Base-by-base conservation (phyloP, 2,113 vertebrate genomes). In the Antechinus flavipes region DNA sequence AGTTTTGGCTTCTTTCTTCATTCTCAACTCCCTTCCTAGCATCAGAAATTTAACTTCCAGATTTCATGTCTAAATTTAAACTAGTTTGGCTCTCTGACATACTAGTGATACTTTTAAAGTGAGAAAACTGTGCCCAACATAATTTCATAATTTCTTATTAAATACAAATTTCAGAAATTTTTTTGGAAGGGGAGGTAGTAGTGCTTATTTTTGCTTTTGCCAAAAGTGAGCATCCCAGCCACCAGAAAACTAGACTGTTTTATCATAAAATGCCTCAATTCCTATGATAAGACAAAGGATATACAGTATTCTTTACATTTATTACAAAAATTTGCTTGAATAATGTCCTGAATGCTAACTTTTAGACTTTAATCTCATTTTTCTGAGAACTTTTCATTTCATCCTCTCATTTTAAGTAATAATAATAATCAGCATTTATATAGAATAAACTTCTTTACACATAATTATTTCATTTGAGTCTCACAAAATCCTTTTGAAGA, bases 21-120 rank as follows among this genome's bases (percentile, higher is more conserved):
- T 11, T 61, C 49, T 90, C 5, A 26, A 9, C 49, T 90, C 12
- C 10, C 94, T 95, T 91, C 89, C 16, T 54, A 68, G 26, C 68
- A 89, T 47, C 91, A 54, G 24, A 90, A 93, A 24, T 22, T 92
- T 94, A 92, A 9, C 92, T 90, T 91, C 56, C 50, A 23, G 35
- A 9, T 94, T 22, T 95, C 90, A 94, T 94, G 14, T 89, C 96
- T 94, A 89, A 91, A 96, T 95, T 52, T 93, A 54, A 97, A 91
- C 55, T 93, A 53, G 56, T 35, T 92, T 94, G 90, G 58, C 47
- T 68, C 35, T 93, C 68, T 50, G 58, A 52, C n/a, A 84, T 84
- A 42, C n/a, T 84, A 42, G 68, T 23, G 7, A 42, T 84, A 42
- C n/a, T 84, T 84, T 84, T 84, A 42, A 84, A 84, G n/a, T 84